Base-by-base conservation (phyloP, 2,113 vertebrate species). In the Erythrocebus patas region DNA sequence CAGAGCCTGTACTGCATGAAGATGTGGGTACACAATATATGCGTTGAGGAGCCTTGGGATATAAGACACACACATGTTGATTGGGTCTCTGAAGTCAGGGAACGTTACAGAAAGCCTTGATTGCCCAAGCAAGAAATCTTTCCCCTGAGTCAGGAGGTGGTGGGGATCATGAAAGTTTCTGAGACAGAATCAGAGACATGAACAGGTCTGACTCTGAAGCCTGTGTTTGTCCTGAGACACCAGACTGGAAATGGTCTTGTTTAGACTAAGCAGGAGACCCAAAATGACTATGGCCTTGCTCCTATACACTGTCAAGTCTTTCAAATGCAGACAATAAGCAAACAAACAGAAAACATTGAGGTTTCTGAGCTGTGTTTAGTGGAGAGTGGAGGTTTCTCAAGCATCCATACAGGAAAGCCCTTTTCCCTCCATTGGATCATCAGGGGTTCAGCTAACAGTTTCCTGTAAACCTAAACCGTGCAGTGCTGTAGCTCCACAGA, bases 11-110 rank as follows among this genome's bases (percentile, higher is more conserved):
- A 1, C 20, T 79, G 61, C 22, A 16, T 0, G 9, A 27, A 91
- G 45, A n/a, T 2, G 8, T 57, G 59, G n/a, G 27, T 43, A 2
- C 14, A 17, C 18, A 1, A 2, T 20, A 4, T 4, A 6, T 3
- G 3, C 18, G 5, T 43, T 2, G 38, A 59, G 38, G 50, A 22
- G 30, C 18, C 48, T 64, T 79, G 76, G 70, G 38, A 10, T 66
- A 0, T 8, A 10, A 73, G 93, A 45, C 32, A 23, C 55, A 4
- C 3, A 1, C 4, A 5, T 2, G 14, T 30, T 40, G 14, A 23
- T 8, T 11, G 70, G 30, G 57, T 68, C 30, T 35, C 30, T 66
- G 64, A 83, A 85, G 78, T 52, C 32, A 48, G 13, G 4, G 55
- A 59, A 35, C 13, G 12, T 59, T 80, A 40, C 16, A 12, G 78